A percentile compares a stretch with the other conserved stretches of the same genome.
Conservation (phyloP, 2,888 invertebrate species). For the Timema cristinae region DNA sequence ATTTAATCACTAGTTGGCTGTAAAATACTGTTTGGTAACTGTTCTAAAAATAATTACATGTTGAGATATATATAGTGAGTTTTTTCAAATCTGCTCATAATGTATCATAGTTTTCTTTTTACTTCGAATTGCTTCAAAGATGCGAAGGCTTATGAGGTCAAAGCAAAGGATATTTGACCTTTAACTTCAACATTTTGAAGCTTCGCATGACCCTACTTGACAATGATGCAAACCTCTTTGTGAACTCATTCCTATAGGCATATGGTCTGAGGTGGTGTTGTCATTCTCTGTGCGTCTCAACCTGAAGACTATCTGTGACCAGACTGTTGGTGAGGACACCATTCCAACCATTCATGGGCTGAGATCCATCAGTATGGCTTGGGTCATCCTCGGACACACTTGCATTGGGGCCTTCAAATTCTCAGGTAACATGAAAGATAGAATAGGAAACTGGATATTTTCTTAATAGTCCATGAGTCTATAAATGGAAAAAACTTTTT, state of each 20-base stretch:
- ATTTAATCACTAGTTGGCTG: too few species aligned
- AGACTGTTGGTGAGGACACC: slow-evolving; percentile 44
- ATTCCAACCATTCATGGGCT: slow-evolving; percentile 46
- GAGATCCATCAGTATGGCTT: slow-evolving; percentile 45
- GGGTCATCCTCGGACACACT: slow-evolving; percentile 47
- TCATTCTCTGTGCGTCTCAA: slow-evolving; percentile 45
- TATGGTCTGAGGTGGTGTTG: slow-evolving; percentile 43
- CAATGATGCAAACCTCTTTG: slow-evolving; percentile 2
- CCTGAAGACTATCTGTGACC: slow-evolving; percentile 43
- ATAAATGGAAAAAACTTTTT: not conserved
- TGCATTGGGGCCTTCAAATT: slow-evolving; percentile 76
- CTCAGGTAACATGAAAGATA: slow-evolving; percentile 26
- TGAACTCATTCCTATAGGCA: slow-evolving; percentile 34
- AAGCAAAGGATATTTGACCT: too few species aligned
- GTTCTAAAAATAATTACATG: too few species aligned
- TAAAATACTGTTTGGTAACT: too few species aligned
- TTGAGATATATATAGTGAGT: too few species aligned
- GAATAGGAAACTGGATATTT: too few species aligned
- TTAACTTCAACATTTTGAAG: too few species aligned
- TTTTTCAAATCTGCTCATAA: too few species aligned
- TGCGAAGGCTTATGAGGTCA: too few species aligned
- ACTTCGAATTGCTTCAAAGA: too few species aligned
- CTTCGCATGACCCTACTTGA: too few species aligned
- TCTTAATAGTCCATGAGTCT: not conserved
- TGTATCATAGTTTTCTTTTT: too few species aligned